Percentiles rank a stretch among this genome's conserved stretches.
These are phyloP conservation scores for Orientallactaga bullata DNA, from an alignment of 2,113 vertebrate species.

Conservation along the genomic window DNA sequence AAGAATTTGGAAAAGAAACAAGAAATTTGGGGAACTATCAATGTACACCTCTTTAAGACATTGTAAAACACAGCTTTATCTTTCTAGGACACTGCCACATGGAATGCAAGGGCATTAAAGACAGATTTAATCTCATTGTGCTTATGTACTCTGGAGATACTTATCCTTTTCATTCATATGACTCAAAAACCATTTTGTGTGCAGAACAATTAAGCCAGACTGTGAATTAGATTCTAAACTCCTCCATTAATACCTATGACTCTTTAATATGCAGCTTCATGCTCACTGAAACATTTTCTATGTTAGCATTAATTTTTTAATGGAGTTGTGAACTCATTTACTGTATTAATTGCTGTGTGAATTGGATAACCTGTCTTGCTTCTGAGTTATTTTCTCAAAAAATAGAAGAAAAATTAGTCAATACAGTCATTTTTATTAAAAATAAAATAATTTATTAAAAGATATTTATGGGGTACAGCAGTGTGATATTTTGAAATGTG, in stretches of 20 bases:
- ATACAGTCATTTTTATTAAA: neutral
- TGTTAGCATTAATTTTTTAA: slow-evolving; percentile 29
- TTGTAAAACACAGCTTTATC: neutral
- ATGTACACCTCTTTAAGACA: neutral
- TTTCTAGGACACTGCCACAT: neutral
- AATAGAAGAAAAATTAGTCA: neutral
- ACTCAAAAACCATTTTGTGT: slow-evolving; percentile 6
- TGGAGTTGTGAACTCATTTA: neutral
- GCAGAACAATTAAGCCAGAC: neutral
- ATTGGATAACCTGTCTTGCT: neutral
- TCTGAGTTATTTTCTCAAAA: slow-evolving; percentile 40
- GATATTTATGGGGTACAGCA: neutral
- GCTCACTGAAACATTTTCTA: neutral
- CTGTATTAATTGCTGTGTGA: neutral
- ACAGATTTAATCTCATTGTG: neutral
- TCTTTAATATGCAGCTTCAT: neutral
- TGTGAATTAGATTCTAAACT: neutral
- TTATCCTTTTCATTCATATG: neutral
- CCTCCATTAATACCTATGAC: neutral
- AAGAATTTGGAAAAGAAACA: neutral
- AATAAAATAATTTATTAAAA: neutral
- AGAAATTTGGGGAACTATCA: neutral
- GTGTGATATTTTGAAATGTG: neutral
- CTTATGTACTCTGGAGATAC: neutral
- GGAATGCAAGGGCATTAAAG: neutral